These are phyloP conservation scores for Enteromius paludinosus DNA, from an alignment of 2,797 vertebrate species.

Conservation along the genomic window DNA sequence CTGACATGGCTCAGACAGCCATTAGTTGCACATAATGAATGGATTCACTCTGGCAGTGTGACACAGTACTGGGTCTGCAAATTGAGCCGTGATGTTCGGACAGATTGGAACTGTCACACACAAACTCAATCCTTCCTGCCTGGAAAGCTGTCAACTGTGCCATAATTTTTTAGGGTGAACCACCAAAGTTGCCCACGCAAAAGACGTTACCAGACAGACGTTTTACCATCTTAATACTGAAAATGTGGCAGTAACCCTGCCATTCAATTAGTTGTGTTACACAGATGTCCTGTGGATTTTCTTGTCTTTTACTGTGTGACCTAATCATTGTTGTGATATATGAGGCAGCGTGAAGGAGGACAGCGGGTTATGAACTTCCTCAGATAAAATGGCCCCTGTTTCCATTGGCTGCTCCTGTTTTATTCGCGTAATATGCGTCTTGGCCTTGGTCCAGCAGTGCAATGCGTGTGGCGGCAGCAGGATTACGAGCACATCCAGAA, in stretches of 20 bases:
- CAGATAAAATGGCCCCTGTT: constrained; percentile 9
- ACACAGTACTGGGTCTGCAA: constrained; percentile 62
- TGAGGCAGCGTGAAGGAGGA: constrained; percentile 3
- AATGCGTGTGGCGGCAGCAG: constrained; percentile 67
- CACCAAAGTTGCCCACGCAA: background rate
- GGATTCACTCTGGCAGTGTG: constrained; percentile 67
- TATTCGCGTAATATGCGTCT: constrained; percentile 76
- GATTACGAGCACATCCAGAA: constrained; percentile 73
- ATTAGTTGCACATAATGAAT: constrained; percentile 70
- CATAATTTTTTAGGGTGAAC: constrained; percentile 55
- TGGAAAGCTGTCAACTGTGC: constrained; percentile 60
- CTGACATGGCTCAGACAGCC: constrained; percentile 60
- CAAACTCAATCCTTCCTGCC: constrained; percentile 62
- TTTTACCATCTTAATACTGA: background rate
- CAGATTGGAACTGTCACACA: constrained; percentile 58
- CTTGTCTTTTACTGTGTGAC: background rate
- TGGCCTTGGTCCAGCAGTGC: constrained; percentile 74
- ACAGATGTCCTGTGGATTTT: constrained; percentile 1
- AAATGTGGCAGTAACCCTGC: background rate
- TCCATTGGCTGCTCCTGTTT: constrained; percentile 66
- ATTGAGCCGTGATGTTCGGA: constrained; percentile 73
- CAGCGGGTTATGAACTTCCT: constrained; percentile 18
- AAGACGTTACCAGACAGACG: background rate
- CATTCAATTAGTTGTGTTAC: background rate
- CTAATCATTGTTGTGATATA: constrained; percentile 20